A percentile compares a stretch with the other conserved stretches of the same genome.
Conservation (phyloP, 2,113 vertebrate species). For the Peucedramus taeniatus region DNA sequence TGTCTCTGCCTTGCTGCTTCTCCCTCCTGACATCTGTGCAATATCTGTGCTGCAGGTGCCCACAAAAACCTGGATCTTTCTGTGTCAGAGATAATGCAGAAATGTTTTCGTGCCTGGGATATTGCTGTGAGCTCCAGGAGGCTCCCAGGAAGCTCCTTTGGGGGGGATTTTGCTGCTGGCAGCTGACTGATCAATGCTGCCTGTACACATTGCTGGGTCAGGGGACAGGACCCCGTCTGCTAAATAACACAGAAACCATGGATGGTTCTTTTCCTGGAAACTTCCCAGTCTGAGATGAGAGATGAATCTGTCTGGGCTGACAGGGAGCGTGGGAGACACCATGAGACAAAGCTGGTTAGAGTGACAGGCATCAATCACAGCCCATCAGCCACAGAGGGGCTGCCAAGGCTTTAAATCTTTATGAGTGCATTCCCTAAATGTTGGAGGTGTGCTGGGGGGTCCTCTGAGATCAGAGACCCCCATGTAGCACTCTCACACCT, state of each 20-base stretch:
- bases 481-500: background rate
- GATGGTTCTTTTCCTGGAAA: background rate
- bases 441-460: background rate
- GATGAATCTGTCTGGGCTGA: background rate
- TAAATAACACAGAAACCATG: background rate
- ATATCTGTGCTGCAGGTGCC: background rate
- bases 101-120: background rate
- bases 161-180: background rate
- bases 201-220: background rate
- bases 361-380: background rate
- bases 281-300: background rate
- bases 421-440: background rate
- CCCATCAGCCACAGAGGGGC: background rate
- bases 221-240: background rate
- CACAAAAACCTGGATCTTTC: background rate
- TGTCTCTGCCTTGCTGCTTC: background rate
- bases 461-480: background rate
- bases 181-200: background rate
- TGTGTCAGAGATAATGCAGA: background rate
- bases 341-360: background rate
- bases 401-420: background rate
- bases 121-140: background rate
- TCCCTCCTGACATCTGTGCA: background rate
- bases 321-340: background rate
- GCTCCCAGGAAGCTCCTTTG: background rate